Evolutionary conservation across 2,888 invertebrate genomes (phyloP).

Genomic region (Nasonia oneida): DNA sequence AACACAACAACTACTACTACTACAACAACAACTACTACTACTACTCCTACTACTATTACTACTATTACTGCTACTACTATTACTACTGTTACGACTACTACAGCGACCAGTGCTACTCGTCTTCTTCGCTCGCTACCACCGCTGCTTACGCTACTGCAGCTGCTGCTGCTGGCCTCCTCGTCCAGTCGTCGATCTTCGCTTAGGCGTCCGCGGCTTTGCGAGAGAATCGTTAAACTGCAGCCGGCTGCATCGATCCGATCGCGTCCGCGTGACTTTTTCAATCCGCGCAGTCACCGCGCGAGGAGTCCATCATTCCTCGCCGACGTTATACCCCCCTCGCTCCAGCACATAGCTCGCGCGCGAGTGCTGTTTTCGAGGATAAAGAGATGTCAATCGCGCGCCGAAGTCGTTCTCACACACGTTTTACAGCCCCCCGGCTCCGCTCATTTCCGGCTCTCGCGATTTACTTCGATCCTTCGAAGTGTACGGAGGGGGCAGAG

Average conservation of each 20-base stretch:
- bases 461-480: constrained; percentile 41
- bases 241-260: background rate
- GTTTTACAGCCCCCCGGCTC: constrained; percentile 48
- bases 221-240: background rate
- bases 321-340: background rate
- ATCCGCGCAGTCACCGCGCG: constrained; percentile 5
- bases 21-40: constrained; percentile 4
- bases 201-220: background rate
- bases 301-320: background rate
- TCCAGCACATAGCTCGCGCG: background rate
- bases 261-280: background rate
- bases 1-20: constrained; percentile 20
- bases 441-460: constrained; percentile 36
- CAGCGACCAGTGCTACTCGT: constrained; percentile 29
- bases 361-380: background rate
- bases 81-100: constrained; percentile 13
- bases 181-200: background rate
- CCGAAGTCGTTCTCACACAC: constrained; percentile 42
- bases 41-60: constrained; percentile 31
- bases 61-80: constrained; percentile 8
- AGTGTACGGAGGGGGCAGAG: background rate
- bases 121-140: constrained; percentile 29
- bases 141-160: background rate
- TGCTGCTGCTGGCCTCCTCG: constrained; percentile 8
- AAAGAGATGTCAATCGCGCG: constrained; percentile 43